phyloP scores from a whole-genome alignment of 2,797 vertebrate species.

The Enteromius argenteus region DNA sequence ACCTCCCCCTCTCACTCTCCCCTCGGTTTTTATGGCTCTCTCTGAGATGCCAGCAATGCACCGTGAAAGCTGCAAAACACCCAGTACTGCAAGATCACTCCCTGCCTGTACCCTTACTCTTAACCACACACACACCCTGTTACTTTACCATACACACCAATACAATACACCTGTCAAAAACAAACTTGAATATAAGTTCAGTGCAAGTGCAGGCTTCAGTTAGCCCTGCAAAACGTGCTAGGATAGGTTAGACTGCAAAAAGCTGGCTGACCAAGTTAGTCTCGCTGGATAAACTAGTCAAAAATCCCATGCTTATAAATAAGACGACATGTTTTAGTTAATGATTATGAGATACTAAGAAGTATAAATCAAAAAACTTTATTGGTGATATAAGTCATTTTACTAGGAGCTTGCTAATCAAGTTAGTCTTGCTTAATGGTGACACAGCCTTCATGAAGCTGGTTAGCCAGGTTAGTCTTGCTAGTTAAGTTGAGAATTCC shows the following conservation, averaged over 20 bases:
- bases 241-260: neutral
- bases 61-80: slow-evolving; percentile 79
- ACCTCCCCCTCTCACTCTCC: slow-evolving; percentile 40
- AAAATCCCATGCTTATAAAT: neutral
- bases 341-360: neutral
- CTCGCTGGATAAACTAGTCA: neutral
- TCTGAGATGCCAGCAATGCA: slow-evolving; percentile 79
- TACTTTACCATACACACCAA: slow-evolving; percentile 12
- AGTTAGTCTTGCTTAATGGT: neutral
- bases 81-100: slow-evolving; percentile 71
- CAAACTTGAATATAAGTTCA: slow-evolving; percentile 13
- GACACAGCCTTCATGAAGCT: neutral
- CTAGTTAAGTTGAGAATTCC: neutral
- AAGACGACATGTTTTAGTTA: neutral
- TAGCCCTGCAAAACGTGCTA: neutral
- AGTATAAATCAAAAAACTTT: neutral
- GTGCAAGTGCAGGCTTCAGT: neutral
- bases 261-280: neutral
- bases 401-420: neutral
- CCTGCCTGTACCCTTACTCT: slow-evolving; percentile 54
- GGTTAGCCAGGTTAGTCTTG: neutral
- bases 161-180: slow-evolving; percentile 15
- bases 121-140: slow-evolving; percentile 47
- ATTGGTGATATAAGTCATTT: neutral
- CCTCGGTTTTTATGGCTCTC: slow-evolving; percentile 76